Evolutionary conservation across 2,888 invertebrate genomes (phyloP), one percentile per base, ranked within the genome.

Genomic region (Leistus spinibarbis): DNA sequence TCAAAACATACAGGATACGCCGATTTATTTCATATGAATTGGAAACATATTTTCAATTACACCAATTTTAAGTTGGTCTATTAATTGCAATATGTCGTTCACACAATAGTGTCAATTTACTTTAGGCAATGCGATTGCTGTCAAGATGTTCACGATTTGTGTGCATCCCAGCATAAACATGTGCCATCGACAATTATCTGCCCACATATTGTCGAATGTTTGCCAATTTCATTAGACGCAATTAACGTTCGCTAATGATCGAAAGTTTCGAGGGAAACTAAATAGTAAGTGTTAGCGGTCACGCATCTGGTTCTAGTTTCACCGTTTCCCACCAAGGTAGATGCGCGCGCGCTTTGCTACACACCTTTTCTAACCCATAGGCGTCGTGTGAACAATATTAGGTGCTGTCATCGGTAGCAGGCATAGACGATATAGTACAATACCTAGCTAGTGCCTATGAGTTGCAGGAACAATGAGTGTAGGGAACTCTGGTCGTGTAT

Each of bases 211-310:
- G 40, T 5, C 2, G 40, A 40, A 69, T 40, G 17, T 7, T 60
- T 27, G 23, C 57, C 9, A 24, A 13, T 16, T 69, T 62, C 24
- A 69, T 69, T 60, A 19, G 40, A 13, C 56, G 40, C 40, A 69
- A 69, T 69, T 69, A 40, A 60, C 27, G 20, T 57, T 10, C 40
- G 40, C 27, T 56, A 69, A 69, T 69, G 69, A 69, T 69, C 27
- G 10, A 62, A 69, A 69, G 24, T 69, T 69, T 57, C 24, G 20
- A 57, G 57, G 13, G 24, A 69, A 56, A 69, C 69, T 69, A 60
- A 40, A 40, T n/a, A n/a, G 54, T 68, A 68, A 68, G 24, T 60
- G 27, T 69, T 57, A 19, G n/a, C 17, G n/a, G 24, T 20, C 60
- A 69, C 57, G 69, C 19, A 69, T 60, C 17, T 20, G 17, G 57